A percentile compares a stretch with the other conserved stretches of the same genome.
phyloP scores from a whole-genome alignment of 2,113 vertebrate genomes.

The Macrotis lagotis region DNA sequence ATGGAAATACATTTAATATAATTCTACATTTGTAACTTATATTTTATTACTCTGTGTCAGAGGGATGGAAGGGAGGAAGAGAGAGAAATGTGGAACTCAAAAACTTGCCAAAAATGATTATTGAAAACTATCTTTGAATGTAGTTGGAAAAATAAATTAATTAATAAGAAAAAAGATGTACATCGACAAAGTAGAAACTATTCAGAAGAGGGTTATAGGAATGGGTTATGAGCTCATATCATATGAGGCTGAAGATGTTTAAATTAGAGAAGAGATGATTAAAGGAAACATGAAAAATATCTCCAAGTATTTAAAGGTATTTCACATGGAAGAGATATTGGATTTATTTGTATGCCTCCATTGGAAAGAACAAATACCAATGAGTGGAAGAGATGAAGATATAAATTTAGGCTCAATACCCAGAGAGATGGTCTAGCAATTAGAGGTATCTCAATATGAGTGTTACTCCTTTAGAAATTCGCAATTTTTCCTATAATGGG shows the following conservation, averaged over 20 bases:
- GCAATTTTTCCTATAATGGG: neutral
- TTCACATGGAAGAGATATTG: neutral
- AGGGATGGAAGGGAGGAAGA: too few relatives aligned
- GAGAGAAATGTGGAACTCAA: too few relatives aligned
- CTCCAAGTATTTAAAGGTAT: neutral
- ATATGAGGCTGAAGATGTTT: neutral
- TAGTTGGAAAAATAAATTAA: too few relatives aligned
- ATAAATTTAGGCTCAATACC: neutral
- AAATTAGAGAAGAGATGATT: neutral
- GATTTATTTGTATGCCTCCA: neutral
- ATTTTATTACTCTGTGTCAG: too few relatives aligned
- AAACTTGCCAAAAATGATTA: too few relatives aligned
- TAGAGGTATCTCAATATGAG: neutral
- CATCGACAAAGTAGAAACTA: neutral
- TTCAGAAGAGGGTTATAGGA: neutral
- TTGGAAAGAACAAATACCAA: neutral
- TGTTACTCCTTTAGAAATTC: neutral
- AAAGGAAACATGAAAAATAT: neutral
- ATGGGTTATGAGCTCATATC: neutral
- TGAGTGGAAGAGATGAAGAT: neutral
- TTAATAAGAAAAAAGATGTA: too few relatives aligned
- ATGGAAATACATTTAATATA: too few relatives aligned
- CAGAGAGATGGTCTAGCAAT: neutral
- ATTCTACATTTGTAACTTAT: too few relatives aligned
- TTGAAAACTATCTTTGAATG: too few relatives aligned